Base-by-base conservation (phyloP, 2,888 invertebrate genomes). In the Lepetodrilus schrolli region DNA sequence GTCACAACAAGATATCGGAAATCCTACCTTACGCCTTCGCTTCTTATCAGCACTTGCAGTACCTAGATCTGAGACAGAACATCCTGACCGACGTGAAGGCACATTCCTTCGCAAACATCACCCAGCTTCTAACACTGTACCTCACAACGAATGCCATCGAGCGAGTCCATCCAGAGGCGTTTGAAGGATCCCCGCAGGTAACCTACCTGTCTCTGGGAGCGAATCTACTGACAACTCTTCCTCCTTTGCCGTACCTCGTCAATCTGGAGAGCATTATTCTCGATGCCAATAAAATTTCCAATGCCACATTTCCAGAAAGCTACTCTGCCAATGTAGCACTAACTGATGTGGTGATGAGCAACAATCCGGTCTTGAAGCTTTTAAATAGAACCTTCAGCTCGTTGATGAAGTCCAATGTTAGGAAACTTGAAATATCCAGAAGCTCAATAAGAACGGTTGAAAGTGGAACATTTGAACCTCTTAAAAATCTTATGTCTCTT, bases 301-400 rank as follows among this genome's bases (percentile, higher is more conserved):
- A 84, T 70, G 83, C 79, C 0, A 83, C 80, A 2, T 84, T 86
- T 69, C 84, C 86, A 7, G 47, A 30, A 1, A 74, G 78, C 7
- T 83, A 74, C 36, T 26, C 10, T 2, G 51, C 65, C 0, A 74
- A 78, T 30, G 79, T 58, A 4, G 26, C 47, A 4, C 70, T 83
- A 0, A 65, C 50, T 13, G 72, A 74, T 8, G 75, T 86, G 17
- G 82, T 79, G 1, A 73, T 85, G 0, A 84, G 83, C 66, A 81
- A 78, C 58, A 85, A 85, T 69, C 66, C 72, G 1, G 81, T 86
- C 4, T 38, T 70, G 26, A 66, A n/a, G 0, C 77, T 86, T 2
- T 73, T 66, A 13, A 78, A 81, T 21, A 37, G 70, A 0, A 80
- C 84, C 0, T 85, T 85, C 73, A 66, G 47, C 20, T 47, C 76